These are phyloP conservation scores for Hirtodrosophila cameraria DNA, from an alignment of 2,888 invertebrate species.

Conservation along the genomic window DNA sequence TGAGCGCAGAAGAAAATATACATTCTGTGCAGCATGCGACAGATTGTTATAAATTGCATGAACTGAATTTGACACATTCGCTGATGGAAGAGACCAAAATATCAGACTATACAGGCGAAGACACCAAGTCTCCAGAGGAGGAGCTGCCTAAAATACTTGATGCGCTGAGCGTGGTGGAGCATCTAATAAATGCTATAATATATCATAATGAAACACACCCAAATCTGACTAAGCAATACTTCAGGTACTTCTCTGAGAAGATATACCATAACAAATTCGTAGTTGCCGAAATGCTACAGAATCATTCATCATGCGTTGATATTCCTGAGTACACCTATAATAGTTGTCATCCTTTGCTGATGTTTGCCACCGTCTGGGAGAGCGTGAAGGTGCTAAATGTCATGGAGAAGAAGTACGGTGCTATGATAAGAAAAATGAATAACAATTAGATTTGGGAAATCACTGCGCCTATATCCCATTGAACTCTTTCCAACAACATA, in stretches of 20 bases:
- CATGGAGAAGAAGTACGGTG: conserved; percentile 28
- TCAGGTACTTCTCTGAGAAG: conserved; percentile 6
- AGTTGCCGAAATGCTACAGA: background rate
- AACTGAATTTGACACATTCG: conserved; percentile 29
- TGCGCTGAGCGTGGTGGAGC: conserved; percentile 44
- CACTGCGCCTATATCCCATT: background rate
- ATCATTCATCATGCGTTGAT: background rate
- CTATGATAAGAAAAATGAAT: conserved; percentile 4
- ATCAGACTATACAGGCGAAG: background rate
- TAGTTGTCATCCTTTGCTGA: background rate
- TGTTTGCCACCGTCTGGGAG: conserved; percentile 35
- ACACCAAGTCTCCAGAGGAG: background rate
- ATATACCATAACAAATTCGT: conserved; percentile 1
- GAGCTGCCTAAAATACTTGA: conserved; percentile 56
- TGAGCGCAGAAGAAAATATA: background rate
- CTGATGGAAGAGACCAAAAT: conserved; percentile 5
- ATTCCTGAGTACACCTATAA: background rate
- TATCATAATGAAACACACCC: too few relatives aligned
- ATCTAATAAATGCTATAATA: background rate
- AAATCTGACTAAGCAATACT: background rate
- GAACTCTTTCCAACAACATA: background rate
- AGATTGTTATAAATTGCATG: background rate
- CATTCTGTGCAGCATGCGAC: background rate
- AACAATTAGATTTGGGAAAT: background rate
- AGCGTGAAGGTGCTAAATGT: conserved; percentile 33